These are phyloP conservation scores for Sebastes alutus DNA, from an alignment of 2,797 vertebrate species.

Conservation along the genomic window DNA sequence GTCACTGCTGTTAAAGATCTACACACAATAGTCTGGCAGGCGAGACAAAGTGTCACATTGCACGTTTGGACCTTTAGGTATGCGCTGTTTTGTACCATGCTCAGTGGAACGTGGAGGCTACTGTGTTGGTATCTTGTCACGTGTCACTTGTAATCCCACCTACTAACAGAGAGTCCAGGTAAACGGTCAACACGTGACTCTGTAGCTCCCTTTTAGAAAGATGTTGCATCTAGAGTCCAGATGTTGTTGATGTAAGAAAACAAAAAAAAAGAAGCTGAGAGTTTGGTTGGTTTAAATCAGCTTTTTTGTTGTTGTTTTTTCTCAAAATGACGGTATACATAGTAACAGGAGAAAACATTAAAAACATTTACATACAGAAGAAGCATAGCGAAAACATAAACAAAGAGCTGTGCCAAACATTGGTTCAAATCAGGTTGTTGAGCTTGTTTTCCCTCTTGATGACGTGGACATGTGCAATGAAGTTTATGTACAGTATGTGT, in stretches of 20 bases:
- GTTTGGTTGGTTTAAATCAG: neutral
- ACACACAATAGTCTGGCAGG: slow-evolving; percentile 3
- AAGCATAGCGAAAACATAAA: no score
- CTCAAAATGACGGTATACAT: no score
- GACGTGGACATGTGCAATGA: neutral
- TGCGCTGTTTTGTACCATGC: slow-evolving; percentile 8
- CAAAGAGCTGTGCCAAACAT: no score
- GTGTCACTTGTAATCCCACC: neutral
- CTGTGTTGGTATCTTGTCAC: slow-evolving; percentile 19
- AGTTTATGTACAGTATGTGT: neutral
- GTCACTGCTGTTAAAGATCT: neutral
- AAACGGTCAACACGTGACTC: neutral
- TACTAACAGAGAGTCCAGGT: neutral
- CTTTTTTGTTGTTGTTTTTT: no score
- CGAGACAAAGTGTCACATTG: slow-evolving; percentile 31
- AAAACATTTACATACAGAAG: no score
- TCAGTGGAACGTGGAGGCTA: neutral
- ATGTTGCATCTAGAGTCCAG: neutral
- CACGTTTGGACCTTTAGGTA: slow-evolving; percentile 14
- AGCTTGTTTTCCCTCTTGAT: neutral
- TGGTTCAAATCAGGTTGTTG: no score
- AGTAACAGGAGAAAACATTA: no score
- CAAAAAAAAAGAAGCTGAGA: neutral
- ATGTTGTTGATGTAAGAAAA: neutral
- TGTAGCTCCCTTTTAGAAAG: neutral